Evolutionary conservation across 2,797 vertebrate species (phyloP).

Genomic region (Odontamblyopus lacepedii): DNA sequence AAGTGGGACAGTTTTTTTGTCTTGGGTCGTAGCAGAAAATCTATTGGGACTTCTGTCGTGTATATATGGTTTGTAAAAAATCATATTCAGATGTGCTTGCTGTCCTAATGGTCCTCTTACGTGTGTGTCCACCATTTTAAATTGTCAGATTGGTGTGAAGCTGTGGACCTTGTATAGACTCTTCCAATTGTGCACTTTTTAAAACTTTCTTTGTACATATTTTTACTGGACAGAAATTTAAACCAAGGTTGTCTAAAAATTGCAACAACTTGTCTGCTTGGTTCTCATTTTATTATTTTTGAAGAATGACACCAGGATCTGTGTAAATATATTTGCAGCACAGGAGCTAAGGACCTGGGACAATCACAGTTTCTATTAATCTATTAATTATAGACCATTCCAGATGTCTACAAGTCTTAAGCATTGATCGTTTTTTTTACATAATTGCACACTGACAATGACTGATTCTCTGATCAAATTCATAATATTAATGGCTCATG

Average conservation of each 20-base stretch:
- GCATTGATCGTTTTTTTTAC: slow-evolving; percentile 6
- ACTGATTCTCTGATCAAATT: not conserved
- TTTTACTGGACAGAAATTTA: slow-evolving; percentile 49
- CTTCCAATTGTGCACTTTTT: slow-evolving; percentile 72
- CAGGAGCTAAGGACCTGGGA: slow-evolving; percentile 25
- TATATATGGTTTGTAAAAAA: slow-evolving; percentile 42
- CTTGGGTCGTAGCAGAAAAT: slow-evolving; percentile 28
- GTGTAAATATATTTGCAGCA: slow-evolving; percentile 33
- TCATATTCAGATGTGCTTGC: slow-evolving; percentile 30
- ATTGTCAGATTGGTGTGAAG: slow-evolving; percentile 19
- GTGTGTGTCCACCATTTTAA: slow-evolving; percentile 13
- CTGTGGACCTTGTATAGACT: slow-evolving; percentile 32
- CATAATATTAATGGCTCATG: not conserved
- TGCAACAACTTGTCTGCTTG: slow-evolving; percentile 25
- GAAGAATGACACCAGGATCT: slow-evolving; percentile 23
- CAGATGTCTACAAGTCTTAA: slow-evolving; percentile 46
- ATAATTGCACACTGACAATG: slow-evolving; percentile 1
- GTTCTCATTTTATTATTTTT: slow-evolving; percentile 66
- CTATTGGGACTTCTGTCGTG: slow-evolving; percentile 33
- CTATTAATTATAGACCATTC: slow-evolving; percentile 65
- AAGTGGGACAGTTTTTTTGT: slow-evolving; percentile 36
- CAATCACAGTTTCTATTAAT: slow-evolving; percentile 60
- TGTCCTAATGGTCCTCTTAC: slow-evolving; percentile 6
- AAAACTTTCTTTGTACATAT: slow-evolving; percentile 65
- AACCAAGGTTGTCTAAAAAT: slow-evolving; percentile 40